Base-by-base conservation (phyloP, 2,797 vertebrate species). In the Pseudochirops cupreus region DNA sequence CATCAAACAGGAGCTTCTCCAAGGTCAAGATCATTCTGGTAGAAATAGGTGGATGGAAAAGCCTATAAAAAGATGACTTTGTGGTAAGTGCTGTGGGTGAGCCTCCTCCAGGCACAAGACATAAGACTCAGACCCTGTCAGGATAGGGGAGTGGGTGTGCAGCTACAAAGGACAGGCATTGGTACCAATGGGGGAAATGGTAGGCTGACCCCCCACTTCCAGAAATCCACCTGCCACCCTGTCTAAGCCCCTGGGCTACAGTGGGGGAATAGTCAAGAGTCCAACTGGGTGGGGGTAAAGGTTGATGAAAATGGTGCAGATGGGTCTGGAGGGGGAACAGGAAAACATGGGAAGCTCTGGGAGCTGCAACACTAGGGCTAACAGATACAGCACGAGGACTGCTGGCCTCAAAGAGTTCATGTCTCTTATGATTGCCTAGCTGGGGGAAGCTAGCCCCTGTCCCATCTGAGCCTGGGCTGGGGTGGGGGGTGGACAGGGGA, bases 1-100 rank as follows among this genome's bases (percentile, higher is more conserved):
- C 97, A 98, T 98, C 96, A 97, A 96, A 95, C 93, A 97, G 95
- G 97, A 95, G 97, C 96, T 96, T 93, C 91, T 97, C 95, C 96
- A 95, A 95, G 96, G 96, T 92, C 96, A 97, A 91, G 87, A 58
- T 89, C 95, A 93, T 92, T 96, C 95, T 93, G 67, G 39, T 6
- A 56, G 93, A 96, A 96, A 96, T 93, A 87, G 94, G 91, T 94
- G 57, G 92, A 94, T 89, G 89, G 33, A 92, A 87, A 62, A 91
- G n/a, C n/a, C 12, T 87, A 7, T 59, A 58, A 50, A 55, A 55
- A 89, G n/a, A 50, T 57, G 95, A 91, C 74, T 21, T 21, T 53
- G 55, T 0, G 0, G 91, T 26, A 58, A 59, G 92, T 31, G 56
- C 90, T 59, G 46, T 52, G 95, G 95, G 94, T 90, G 3, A 74